Conservation (phyloP, 1,140 invertebrate species). For the Polypedilum pembai region DNA sequence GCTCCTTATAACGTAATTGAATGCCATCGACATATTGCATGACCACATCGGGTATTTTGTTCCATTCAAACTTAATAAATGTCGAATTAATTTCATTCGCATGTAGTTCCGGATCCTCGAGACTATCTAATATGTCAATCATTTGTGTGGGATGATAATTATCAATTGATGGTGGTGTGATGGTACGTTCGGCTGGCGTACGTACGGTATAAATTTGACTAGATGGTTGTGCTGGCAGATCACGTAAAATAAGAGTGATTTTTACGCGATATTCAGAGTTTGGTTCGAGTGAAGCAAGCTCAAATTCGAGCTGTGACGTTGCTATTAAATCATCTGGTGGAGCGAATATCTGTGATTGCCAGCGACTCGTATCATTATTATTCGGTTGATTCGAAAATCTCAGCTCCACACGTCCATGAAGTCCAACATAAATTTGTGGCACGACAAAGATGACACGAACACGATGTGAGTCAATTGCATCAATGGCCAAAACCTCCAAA, state of each 20-base stretch:
- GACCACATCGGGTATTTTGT: constrained; percentile 70
- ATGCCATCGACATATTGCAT: constrained; percentile 56
- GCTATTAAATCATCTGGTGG: constrained; percentile 75
- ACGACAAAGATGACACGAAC: constrained; percentile 74
- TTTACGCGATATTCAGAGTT: constrained; percentile 74
- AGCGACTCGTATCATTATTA: constrained; percentile 59
- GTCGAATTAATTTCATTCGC: constrained; percentile 68
- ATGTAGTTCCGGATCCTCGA: constrained; percentile 59
- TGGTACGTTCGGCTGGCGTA: constrained; percentile 48
- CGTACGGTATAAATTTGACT: constrained; percentile 65
- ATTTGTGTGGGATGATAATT: constrained; percentile 13
- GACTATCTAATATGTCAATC: constrained; percentile 39
- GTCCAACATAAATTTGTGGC: constrained; percentile 69
- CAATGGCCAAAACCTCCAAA: constrained; percentile 57
- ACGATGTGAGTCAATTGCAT: constrained; percentile 67
- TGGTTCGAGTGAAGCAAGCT: constrained; percentile 64
- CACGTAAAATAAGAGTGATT: constrained; percentile 64
- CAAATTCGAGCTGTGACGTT: constrained; percentile 74
- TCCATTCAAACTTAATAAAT: constrained; percentile 69
- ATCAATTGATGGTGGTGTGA: constrained; percentile 40
- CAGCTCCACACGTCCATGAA: constrained; percentile 74
- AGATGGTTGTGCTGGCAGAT: constrained; percentile 61
- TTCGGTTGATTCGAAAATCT: constrained; percentile 69
- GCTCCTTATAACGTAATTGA: constrained; percentile 60
- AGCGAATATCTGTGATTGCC: constrained; percentile 76